Base-by-base conservation (phyloP, 2,113 vertebrate species). In the Channa argus region DNA sequence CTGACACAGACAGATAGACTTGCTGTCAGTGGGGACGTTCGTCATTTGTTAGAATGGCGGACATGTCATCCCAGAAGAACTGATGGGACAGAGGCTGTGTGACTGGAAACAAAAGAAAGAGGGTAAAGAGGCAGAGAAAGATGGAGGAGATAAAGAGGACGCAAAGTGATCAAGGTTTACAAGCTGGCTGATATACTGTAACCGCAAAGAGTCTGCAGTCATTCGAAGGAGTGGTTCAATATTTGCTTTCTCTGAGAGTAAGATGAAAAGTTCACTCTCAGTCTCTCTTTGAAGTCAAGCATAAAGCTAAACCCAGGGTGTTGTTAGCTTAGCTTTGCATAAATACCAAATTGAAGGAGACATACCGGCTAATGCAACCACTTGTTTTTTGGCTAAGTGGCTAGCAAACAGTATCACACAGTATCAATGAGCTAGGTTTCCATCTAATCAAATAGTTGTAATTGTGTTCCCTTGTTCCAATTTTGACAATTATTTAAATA, bases 1-100 rank as follows among this genome's bases (percentile, higher is more conserved):
- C 64, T 91, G 94, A 93, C 92, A 91, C 86, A 91, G 93, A 93
- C 89, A 92, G 89, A 94, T 94, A 91, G 92, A 91, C 86, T 85
- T 66, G 70, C 80, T 88, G 86, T 89, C 89, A 88, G 77, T 73
- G 73, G 88, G 89, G 90, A 91, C 77, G 51, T 56, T 64, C 49
- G 72, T 92, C 88, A 90, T 92, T 92, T 93, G 87, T 94, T 90
- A 88, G 90, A 80, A 88, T 92, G 83, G 87, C 65, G 55, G 58
- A 91, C 87, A 81, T 79, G 87, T 90, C 90, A 89, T 82, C 74
- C 84, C 72, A 8, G 85, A 82, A 79, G 88, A 78, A 78, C 65
- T 77, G 79, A 87, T 81, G 78, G 74, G 77, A 66, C 77, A 12
- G 24, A 71, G 63, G 56, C 71, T 74, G 74, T 79, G 75, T 82